These are phyloP conservation scores for Poecilia picta DNA, from an alignment of 2,797 vertebrate species.

Conservation along the genomic window DNA sequence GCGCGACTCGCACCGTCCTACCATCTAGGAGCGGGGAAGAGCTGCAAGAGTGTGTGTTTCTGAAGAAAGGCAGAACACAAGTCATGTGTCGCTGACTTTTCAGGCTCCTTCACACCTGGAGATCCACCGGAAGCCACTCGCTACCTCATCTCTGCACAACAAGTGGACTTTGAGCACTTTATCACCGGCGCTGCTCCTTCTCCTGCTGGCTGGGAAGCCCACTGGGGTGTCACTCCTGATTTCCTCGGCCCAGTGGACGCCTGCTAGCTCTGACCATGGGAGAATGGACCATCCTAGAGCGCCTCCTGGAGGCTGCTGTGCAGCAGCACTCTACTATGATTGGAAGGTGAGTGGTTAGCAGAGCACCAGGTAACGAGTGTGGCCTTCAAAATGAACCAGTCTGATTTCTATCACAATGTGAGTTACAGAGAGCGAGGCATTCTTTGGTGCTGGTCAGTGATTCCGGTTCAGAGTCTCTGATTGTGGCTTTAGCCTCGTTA, in stretches of 20 bases:
- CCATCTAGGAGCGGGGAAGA: slow-evolving; percentile 36
- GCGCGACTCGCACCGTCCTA: slow-evolving; percentile 4
- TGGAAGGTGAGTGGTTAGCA: slow-evolving; percentile 77
- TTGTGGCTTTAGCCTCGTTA: slow-evolving; percentile 64
- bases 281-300: slow-evolving; percentile 92
- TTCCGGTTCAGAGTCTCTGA: slow-evolving; percentile 58
- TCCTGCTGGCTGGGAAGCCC: slow-evolving; percentile 24
- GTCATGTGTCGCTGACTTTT: slow-evolving; percentile 29
- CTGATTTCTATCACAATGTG: background rate
- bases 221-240: slow-evolving; percentile 31
- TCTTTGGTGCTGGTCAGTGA: slow-evolving; percentile 22
- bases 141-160: slow-evolving; percentile 60
- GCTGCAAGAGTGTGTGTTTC: slow-evolving; percentile 10
- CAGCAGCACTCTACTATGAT: slow-evolving; percentile 94
- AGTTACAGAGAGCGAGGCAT: slow-evolving; percentile 14
- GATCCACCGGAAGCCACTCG: slow-evolving; percentile 37
- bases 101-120: background rate
- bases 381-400: background rate
- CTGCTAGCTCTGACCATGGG: slow-evolving; percentile 81
- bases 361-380: background rate
- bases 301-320: slow-evolving; percentile 91
- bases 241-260: slow-evolving; percentile 70
- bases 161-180: slow-evolving; percentile 59
- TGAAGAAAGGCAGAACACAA: background rate
- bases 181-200: slow-evolving; percentile 14